Evolutionary conservation across 2,113 vertebrate genomes (phyloP).

Genomic region (Corythoichthys intestinalis): DNA sequence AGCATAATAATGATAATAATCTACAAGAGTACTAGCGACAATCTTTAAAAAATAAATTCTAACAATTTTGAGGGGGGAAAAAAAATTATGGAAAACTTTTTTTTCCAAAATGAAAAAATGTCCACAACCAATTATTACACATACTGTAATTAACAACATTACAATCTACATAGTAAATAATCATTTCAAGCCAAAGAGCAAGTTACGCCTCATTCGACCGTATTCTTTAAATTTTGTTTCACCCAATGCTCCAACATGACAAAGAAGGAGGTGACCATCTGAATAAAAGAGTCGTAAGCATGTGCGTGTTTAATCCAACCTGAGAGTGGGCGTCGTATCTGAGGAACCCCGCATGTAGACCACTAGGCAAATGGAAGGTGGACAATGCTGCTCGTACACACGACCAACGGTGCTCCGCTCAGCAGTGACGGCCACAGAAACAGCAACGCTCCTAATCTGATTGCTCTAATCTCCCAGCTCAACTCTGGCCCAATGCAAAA

Average conservation of each 20-base stretch:
- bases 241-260: not conserved
- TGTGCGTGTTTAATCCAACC: not conserved
- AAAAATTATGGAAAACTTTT: too few species aligned
- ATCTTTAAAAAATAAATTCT: too few species aligned
- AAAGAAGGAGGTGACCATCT: not conserved
- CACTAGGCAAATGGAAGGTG: not conserved
- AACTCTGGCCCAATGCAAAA: constrained; percentile 67
- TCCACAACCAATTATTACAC: too few species aligned
- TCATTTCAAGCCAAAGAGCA: not conserved
- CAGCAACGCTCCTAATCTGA: constrained; percentile 80
- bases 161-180: too few species aligned
- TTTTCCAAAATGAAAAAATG: too few species aligned
- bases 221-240: not conserved
- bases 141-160: too few species aligned
- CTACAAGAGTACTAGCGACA: too few species aligned
- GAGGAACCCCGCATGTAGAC: not conserved
- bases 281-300: not conserved
- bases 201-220: not conserved
- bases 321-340: not conserved
- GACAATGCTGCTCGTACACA: not conserved
- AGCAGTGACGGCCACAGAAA: not conserved
- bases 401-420: not conserved
- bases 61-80: too few species aligned
- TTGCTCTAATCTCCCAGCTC: constrained; percentile 87
- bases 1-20: too few species aligned